These are phyloP conservation scores for Porites lobata DNA, from an alignment of 92 coral and sea anemone genomes.

Conservation along the genomic window DNA sequence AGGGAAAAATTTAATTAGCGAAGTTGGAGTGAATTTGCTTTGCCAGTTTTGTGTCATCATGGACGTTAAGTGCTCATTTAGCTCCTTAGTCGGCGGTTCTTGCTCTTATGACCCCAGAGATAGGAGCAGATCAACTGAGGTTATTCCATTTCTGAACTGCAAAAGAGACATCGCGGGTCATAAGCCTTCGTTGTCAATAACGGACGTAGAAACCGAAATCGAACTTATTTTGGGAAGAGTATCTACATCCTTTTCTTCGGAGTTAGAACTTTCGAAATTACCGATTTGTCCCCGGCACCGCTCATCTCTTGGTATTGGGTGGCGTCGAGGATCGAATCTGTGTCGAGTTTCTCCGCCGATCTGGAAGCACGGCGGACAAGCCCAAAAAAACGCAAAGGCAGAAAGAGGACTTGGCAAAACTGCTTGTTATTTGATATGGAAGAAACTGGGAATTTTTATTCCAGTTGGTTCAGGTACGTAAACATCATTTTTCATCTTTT, in stretches of 20 bases:
- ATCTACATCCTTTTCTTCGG: not conserved
- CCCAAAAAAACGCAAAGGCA: conserved; percentile 7
- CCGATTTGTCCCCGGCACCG: no score
- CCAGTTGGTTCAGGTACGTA: no score
- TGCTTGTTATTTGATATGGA: not conserved
- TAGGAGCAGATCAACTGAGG: conserved; percentile 18
- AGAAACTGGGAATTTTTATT: no score
- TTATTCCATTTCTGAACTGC: conserved; percentile 17
- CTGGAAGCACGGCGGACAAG: not conserved
- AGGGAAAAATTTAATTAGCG: no score
- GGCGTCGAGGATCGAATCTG: conserved; percentile 10
- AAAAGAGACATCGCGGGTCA: conserved; percentile 5
- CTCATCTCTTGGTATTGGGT: not conserved
- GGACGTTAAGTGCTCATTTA: conserved; percentile 37
- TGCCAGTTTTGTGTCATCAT: not conserved
- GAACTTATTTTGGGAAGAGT: conserved; percentile 1
- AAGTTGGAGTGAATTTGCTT: no score
- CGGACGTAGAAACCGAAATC: conserved; percentile 16
- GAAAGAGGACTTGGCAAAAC: conserved; percentile 7
- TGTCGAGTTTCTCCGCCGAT: not conserved
- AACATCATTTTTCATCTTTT: not conserved
- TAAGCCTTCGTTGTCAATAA: not conserved
- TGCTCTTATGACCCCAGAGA: conserved; percentile 41
- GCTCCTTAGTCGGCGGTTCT: conserved; percentile 27
- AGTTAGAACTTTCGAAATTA: conserved; percentile 17